Percentiles rank a stretch among this genome's conserved stretches.
These are phyloP conservation scores for Manis pentadactyla DNA, from an alignment of 2,797 vertebrate genomes.

Conservation along the genomic window DNA sequence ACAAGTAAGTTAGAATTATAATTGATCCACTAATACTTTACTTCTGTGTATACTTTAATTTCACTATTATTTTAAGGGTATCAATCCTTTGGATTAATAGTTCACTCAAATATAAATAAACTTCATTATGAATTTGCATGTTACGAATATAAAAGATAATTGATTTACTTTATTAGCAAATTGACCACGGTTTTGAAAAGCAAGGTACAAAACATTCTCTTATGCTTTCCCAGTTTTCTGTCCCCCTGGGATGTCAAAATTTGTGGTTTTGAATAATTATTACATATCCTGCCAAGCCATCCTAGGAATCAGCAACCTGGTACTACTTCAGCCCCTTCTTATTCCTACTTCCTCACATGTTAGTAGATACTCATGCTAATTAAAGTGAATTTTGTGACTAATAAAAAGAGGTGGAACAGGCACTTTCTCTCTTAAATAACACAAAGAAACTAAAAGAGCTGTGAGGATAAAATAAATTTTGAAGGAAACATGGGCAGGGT, in stretches of 20 bases:
- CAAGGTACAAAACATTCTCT: not conserved
- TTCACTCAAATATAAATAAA: conserved; percentile 31
- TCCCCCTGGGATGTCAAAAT: not conserved
- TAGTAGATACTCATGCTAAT: not conserved
- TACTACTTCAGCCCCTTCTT: not conserved
- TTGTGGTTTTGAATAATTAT: conserved; percentile 9
- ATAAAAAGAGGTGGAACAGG: not conserved
- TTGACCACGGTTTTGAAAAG: conserved; percentile 32
- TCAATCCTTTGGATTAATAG: conserved; percentile 11
- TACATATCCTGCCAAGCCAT: not conserved
- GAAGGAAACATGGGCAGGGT: not conserved
- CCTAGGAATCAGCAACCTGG: not conserved
- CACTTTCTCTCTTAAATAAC: not conserved
- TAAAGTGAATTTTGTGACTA: conserved; percentile 10
- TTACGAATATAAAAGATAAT: conserved; percentile 40
- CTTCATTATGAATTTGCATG: conserved; percentile 42
- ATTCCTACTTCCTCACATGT: not conserved
- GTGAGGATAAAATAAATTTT: not conserved
- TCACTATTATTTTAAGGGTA: conserved; percentile 32
- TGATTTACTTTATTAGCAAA: conserved; percentile 43
- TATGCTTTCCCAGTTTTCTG: not conserved
- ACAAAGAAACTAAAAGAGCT: not conserved
- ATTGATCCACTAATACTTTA: not conserved
- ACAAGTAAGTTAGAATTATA: not conserved
- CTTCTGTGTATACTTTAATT: conserved; percentile 31